Percentiles rank a stretch among this genome's conserved stretches.
Conservation (phyloP, 2,797 vertebrate genomes). For the Labeo calbasu region DNA sequence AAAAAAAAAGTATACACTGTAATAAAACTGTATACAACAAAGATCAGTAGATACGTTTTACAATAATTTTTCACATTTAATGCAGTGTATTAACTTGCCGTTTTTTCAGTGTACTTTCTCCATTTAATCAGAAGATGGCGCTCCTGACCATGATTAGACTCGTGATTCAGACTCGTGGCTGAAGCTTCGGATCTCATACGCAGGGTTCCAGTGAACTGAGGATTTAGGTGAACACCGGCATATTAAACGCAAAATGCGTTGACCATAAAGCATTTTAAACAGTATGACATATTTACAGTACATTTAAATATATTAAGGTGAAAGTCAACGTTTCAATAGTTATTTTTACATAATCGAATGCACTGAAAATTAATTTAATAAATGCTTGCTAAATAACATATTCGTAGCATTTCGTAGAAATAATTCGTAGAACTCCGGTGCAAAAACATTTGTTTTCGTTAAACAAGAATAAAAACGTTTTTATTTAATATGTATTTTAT, state of each 20-base stretch:
- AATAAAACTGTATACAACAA: not conserved
- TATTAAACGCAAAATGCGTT: not conserved
- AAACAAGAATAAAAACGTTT: not conserved
- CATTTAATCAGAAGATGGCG: conserved; percentile 33
- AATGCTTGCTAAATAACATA: not conserved
- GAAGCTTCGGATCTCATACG: not conserved
- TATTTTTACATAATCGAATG: not conserved
- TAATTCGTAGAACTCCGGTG: not conserved
- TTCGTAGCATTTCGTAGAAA: too few relatives aligned
- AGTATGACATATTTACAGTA: not conserved
- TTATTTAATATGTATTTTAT: not conserved
- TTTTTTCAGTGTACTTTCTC: not conserved
- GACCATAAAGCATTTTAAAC: not conserved
- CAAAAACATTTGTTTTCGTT: not conserved
- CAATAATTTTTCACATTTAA: not conserved
- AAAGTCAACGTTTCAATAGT: not conserved
- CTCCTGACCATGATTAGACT: conserved; percentile 22
- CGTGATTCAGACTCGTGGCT: not conserved
- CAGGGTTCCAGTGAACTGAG: not conserved
- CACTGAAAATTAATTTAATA: not conserved
- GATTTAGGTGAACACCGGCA: not conserved
- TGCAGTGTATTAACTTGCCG: not conserved
- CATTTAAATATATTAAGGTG: not conserved
- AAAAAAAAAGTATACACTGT: not conserved
- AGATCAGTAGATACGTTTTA: not conserved